A percentile compares a stretch with the other conserved stretches of the same genome.
Conservation (phyloP, 1,140 invertebrate genomes). For the Drosophila subobscura region DNA sequence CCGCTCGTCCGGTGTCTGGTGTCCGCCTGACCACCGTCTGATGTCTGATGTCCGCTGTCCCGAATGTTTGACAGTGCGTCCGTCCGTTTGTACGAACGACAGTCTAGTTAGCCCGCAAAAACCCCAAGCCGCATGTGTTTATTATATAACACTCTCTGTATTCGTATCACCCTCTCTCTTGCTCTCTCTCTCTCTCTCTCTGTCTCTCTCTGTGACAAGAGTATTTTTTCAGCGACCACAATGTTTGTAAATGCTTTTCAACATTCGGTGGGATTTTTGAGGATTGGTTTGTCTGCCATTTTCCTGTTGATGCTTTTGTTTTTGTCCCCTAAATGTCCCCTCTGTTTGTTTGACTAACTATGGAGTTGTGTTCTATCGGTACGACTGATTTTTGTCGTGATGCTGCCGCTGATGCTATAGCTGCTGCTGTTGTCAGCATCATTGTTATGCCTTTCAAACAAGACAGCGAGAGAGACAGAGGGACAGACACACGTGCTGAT, state of each 20-base stretch:
- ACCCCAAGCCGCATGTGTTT: conserved; percentile 40
- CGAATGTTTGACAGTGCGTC: conserved; percentile 45
- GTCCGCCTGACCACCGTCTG: conserved; percentile 8
- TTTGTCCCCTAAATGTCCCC: not conserved
- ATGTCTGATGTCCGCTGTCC: conserved; percentile 2
- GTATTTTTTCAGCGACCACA: conserved; percentile 40
- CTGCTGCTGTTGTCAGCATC: conserved; percentile 10
- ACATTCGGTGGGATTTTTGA: conserved; percentile 30
- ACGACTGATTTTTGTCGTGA: conserved; percentile 18
- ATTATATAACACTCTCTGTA: conserved; percentile 38
- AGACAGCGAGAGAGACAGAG: conserved; percentile 11
- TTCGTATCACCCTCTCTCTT: not conserved
- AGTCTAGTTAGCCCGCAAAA: conserved; percentile 36
- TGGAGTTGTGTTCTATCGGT: conserved; percentile 10
- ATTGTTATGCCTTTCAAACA: conserved; percentile 14
- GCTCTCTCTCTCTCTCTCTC: too few species aligned
- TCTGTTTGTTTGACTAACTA: conserved; percentile 31
- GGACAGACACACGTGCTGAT: conserved; percentile 19
- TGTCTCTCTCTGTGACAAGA: too few species aligned
- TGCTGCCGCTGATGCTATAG: too few species aligned
- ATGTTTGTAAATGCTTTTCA: conserved; percentile 59
- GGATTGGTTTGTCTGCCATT: conserved; percentile 32
- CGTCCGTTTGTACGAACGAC: not conserved
- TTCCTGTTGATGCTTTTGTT: not conserved
- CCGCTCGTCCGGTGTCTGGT: conserved; percentile 7